Evolutionary conservation across 2,888 invertebrate genomes (phyloP), one percentile per base, ranked within the genome.

Genomic region (Leucozona laternaria): DNA sequence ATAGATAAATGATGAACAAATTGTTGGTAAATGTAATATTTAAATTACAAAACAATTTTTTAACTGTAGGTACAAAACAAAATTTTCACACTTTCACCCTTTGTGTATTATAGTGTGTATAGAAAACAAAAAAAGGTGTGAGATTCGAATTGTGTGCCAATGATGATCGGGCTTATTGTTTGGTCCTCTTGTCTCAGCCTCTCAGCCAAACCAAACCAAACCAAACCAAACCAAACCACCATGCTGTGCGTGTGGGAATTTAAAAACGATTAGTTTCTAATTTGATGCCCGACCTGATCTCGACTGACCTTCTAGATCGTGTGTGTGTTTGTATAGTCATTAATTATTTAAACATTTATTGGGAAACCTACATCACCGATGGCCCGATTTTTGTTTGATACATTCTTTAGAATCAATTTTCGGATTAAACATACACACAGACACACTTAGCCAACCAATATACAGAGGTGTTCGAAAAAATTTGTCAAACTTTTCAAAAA

Each of bases 261-360:
- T 73, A 55, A 78, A 85, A 86, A 81, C 81, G 81, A 86, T 86
- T 86, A 86, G 85, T 86, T 86, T 86, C 81, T 86, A 86, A 86
- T 86, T 86, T 86, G 85, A 86, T 60, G 81, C 72, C 78, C 81
- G 81, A 75, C 77, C 85, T 81, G 81, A 81, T 86, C 85, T 81
- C 60, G 70, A 55, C 84, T 80, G 76, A 85, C 84, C 84, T 85
- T 85, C 85, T 62, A 57, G 85, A 60, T 86, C 73, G 60, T 72
- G 48, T 62, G n/a, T 68, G 43, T 62, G 57, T 77, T 4, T 48
- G 11, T 43, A 77, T 48, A 68, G 81, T 66, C 85, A 86, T 86
- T 86, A 86, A 86, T 86, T 86, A 86, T 86, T 86, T 73, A 81
- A 86, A 85, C 77, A 81, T 86, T 81, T 86, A 73, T 73, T 70